Evolutionary conservation across 2,797 vertebrate species (phyloP), one percentile per base, ranked within the genome.

Genomic region (Brachyalestes nurse): DNA sequence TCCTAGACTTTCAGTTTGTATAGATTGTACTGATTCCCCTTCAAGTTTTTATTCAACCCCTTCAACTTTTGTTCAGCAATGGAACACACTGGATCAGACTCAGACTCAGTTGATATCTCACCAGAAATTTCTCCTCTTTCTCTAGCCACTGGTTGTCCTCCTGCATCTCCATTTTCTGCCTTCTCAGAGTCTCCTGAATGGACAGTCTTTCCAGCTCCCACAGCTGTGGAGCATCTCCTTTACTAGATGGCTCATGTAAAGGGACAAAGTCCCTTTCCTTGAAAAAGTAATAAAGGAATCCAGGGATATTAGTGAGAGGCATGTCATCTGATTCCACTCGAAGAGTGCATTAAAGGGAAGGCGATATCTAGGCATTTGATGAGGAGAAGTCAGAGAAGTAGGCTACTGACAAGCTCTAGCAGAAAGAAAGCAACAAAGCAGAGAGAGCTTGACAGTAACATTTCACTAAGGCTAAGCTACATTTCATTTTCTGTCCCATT

Each of bases 101-200:
- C n/a, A n/a, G n/a, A n/a, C n/a, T 12, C 1, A 72, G 34, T 4
- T 25, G 19, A 21, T 42, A 1, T 66, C 93, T 95, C 88, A 97
- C 97, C 93, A 97, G 87, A 0, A 95, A 93, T 67, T 89, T 94
- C 89, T 97, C 96, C 86, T 99, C 96, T 83, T 95, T 92, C 86
- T 95, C 90, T 85, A 98, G 93, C 97, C 97, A 98, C 84, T 93
- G 92, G 79, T 93, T 93, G 34, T 98, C 97, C 79, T 95, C 93
- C 72, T 86, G 53, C 97, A 98, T 99, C 86, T 98, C 93, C 89
- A 88, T 88, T 86, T 95, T 96, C 85, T 99, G 97, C 81, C 91
- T 95, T 66, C 93, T 92, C 57, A 98, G 89, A 13, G 94, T 92
- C 77, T 95, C 93, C 74, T 92, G 88, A 89, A 98, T 90, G 23